Evolutionary conservation across 2,113 vertebrate species (phyloP).

Genomic region (Sphyrna mokarran): DNA sequence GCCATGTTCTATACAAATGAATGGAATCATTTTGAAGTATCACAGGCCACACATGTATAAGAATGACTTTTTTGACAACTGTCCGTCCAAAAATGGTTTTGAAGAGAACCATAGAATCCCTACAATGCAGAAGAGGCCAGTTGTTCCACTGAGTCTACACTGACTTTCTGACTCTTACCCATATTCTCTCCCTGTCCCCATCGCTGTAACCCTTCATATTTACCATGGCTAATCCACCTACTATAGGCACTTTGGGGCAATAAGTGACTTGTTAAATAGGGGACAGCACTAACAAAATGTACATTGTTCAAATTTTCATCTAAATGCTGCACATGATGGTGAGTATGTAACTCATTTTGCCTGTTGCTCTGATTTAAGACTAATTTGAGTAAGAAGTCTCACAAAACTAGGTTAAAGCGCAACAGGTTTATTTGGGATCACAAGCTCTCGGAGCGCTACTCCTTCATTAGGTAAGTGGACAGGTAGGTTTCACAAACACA

Average conservation of each 20-base stretch:
- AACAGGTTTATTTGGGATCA: no score
- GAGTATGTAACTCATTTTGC: not conserved
- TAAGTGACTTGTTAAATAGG: not conserved
- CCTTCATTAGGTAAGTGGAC: no score
- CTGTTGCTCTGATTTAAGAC: not conserved
- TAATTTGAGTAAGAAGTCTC: not conserved
- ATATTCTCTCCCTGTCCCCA: no score
- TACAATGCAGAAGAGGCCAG: no score
- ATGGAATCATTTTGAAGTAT: not conserved
- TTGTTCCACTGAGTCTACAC: no score
- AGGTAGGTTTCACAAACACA: no score
- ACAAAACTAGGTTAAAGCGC: no score
- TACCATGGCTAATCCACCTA: no score
- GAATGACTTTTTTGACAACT: not conserved
- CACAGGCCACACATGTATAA: not conserved
- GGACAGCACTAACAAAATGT: not conserved
- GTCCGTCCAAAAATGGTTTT: not conserved
- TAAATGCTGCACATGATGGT: not conserved
- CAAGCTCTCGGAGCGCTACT: no score
- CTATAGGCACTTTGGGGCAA: no score
- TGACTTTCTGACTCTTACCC: no score
- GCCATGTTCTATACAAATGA: not conserved
- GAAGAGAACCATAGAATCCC: not conserved
- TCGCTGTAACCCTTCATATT: no score
- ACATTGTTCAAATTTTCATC: not conserved